A percentile compares a stretch with the other conserved stretches of the same genome.
Conservation (phyloP, 2,888 invertebrate species). For the Oscheius sp. region DNA sequence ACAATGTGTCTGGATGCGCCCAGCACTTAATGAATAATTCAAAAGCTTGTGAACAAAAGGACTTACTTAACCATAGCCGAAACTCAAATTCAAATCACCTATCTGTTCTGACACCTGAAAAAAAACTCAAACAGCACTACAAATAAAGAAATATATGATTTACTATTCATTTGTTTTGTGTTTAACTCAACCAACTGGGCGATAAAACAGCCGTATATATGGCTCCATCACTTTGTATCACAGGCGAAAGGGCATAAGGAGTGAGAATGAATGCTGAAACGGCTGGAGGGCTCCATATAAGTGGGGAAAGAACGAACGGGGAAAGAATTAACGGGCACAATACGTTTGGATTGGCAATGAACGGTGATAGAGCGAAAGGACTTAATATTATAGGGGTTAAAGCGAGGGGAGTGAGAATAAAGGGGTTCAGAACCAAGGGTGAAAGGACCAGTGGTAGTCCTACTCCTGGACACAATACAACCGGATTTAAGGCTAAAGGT, state of each 20-base stretch:
- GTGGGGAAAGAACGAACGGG: conserved; percentile 10
- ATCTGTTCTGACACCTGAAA: too few species aligned
- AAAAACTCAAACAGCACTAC: too few species aligned
- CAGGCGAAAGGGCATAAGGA: conserved; percentile 31
- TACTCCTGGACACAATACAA: conserved; percentile 21
- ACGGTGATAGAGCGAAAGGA: conserved; percentile 23
- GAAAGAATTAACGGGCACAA: conserved; percentile 13
- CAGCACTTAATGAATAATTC: too few species aligned
- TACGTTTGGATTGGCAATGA: conserved; percentile 17
- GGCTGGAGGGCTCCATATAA: conserved; percentile 3
- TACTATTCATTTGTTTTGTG: too few species aligned
- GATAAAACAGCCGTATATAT: conserved; percentile 25
- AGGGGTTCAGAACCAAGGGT: conserved; percentile 29
- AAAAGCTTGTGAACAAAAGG: too few species aligned
- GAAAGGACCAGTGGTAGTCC: conserved; percentile 19
- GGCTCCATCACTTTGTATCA: conserved; percentile 26
- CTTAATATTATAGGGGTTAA: conserved; percentile 23
- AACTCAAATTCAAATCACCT: too few species aligned
- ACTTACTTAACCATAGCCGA: too few species aligned
- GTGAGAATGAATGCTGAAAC: conserved; percentile 21
- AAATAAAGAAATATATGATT: too few species aligned
- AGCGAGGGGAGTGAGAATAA: conserved; percentile 14
- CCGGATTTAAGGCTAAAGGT: conserved; percentile 18
- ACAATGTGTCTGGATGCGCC: too few species aligned
- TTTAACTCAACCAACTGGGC: conserved; percentile 28